Conservation (phyloP, 2,113 vertebrate species). For the Gallinago jamesoni region DNA sequence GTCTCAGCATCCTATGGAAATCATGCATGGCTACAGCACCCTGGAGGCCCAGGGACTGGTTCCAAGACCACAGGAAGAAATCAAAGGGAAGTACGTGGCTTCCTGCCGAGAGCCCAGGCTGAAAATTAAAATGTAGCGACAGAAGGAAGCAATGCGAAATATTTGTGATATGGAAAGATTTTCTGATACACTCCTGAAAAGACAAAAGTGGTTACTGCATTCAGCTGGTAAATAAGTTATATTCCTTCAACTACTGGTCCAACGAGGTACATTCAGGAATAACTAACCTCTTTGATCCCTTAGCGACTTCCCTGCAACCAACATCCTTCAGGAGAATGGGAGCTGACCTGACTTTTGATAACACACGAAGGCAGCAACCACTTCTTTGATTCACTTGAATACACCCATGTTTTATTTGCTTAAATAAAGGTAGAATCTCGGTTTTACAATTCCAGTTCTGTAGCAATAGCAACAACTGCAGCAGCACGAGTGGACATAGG, state of each 20-base stretch:
- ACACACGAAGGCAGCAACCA: background rate
- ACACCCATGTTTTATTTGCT: conserved; percentile 72
- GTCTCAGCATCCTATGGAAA: background rate
- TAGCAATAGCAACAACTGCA: conserved; percentile 70
- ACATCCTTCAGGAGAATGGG: background rate
- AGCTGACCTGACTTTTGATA: background rate
- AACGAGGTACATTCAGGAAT: background rate
- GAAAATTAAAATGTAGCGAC: background rate
- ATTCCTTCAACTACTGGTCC: background rate
- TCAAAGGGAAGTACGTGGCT: background rate
- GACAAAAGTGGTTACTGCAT: background rate
- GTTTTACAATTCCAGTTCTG: conserved; percentile 64
- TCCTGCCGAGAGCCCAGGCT: conserved; percentile 10
- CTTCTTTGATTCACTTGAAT: conserved; percentile 27
- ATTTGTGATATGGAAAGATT: background rate
- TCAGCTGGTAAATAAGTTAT: background rate
- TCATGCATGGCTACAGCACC: background rate
- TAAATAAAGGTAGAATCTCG: conserved; percentile 49
- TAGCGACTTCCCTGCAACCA: background rate
- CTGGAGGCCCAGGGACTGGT: background rate
- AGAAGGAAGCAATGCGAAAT: background rate
- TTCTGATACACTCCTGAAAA: background rate
- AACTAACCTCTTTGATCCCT: background rate
- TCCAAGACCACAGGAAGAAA: conserved; percentile 1
- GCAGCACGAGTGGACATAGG: conserved; percentile 26